phyloP scores from a whole-genome alignment of 1,140 invertebrate genomes.

The Lepidurus arcticus region DNA sequence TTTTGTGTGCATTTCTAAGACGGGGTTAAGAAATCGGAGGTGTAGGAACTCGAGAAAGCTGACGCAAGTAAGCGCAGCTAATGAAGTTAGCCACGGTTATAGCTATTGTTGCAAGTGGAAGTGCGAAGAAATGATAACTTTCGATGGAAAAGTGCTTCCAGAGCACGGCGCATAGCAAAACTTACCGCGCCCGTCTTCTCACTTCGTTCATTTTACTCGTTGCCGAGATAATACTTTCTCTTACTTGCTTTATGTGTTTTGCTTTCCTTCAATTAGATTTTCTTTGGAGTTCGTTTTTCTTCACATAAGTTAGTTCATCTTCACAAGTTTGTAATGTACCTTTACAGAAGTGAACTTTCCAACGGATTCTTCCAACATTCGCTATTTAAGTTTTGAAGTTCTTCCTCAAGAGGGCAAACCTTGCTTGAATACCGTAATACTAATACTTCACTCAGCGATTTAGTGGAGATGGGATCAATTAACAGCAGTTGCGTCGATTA shows the following conservation, averaged over 20 bases:
- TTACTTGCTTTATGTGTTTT: neutral
- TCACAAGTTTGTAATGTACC: no score
- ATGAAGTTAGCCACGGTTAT: neutral
- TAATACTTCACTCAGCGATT: no score
- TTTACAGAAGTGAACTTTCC: no score
- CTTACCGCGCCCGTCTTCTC: slow-evolving; percentile 13
- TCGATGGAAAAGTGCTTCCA: neutral
- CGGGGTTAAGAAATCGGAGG: neutral
- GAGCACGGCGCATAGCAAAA: neutral
- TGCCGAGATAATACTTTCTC: neutral
- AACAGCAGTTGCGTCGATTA: neutral
- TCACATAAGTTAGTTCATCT: no score
- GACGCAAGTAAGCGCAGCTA: neutral
- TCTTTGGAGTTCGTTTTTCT: no score
- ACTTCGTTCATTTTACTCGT: neutral
- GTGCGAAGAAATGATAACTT: neutral
- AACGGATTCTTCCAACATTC: no score
- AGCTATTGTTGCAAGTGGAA: slow-evolving; percentile 11
- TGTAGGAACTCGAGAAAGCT: neutral
- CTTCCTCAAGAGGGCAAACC: no score
- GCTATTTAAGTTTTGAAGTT: no score
- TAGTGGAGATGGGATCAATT: no score
- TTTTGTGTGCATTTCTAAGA: neutral
- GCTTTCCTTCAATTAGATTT: no score
- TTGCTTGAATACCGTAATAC: no score